phyloP scores from a whole-genome alignment of 2,113 vertebrate genomes.

The Colossoma macropomum region DNA sequence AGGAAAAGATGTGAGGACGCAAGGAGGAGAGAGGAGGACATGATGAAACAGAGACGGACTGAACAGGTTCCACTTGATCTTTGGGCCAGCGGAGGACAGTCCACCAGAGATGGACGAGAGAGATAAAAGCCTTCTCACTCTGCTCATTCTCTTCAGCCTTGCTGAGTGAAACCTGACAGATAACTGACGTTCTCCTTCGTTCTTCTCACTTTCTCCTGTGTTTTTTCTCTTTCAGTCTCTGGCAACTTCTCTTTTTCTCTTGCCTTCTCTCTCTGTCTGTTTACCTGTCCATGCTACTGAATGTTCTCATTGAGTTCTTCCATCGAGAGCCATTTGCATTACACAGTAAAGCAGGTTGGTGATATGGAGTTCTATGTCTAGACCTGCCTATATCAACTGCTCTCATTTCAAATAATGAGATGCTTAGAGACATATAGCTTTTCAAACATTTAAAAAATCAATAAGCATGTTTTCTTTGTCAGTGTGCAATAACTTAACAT shows the following conservation, averaged over 20 bases:
- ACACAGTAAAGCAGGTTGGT: no score
- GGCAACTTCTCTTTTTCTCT: not conserved
- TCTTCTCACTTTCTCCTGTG: conserved; percentile 22
- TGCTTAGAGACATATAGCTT: no score
- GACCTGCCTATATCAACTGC: no score
- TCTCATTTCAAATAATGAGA: no score
- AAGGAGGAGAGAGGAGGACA: not conserved
- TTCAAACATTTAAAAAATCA: no score
- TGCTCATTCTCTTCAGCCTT: not conserved
- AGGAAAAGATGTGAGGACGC: not conserved
- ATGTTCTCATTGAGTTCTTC: no score
- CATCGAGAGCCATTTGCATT: no score
- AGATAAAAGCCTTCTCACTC: conserved; percentile 14
- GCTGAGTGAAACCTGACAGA: not conserved
- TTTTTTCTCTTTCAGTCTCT: not conserved
- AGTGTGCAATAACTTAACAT: no score
- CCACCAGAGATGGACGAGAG: conserved; percentile 16
- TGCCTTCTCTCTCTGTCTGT: not conserved
- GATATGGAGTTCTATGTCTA: no score
- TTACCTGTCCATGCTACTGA: not conserved
- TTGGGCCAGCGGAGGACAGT: conserved; percentile 7
- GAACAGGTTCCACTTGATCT: conserved; percentile 33
- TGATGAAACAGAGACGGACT: conserved; percentile 21
- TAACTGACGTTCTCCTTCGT: not conserved
- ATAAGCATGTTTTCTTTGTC: no score